Conservation (phyloP, 2,888 invertebrate species). For the Epicampocera succincta region DNA sequence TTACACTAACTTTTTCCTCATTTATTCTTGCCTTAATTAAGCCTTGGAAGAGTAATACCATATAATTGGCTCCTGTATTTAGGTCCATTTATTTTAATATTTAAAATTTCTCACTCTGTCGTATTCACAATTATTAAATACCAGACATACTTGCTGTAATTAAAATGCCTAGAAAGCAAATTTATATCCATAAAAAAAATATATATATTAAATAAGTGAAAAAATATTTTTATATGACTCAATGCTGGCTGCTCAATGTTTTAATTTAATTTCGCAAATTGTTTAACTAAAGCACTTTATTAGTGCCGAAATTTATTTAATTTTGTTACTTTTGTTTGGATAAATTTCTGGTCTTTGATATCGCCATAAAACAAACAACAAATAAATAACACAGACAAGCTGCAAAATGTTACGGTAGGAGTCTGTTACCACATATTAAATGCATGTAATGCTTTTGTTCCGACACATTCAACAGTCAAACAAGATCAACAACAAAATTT, state of each 20-base stretch:
- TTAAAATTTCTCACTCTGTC: too few relatives aligned
- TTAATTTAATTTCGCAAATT: constrained; percentile 18
- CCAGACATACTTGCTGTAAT: too few relatives aligned
- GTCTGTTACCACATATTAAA: constrained; percentile 38
- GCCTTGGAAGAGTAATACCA: too few relatives aligned
- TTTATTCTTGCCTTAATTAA: too few relatives aligned
- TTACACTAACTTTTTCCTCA: too few relatives aligned
- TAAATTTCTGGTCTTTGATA: background rate
- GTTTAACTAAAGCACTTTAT: constrained; percentile 8
- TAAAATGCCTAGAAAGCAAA: too few relatives aligned
- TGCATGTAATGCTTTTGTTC: constrained; percentile 24
- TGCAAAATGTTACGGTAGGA: background rate
- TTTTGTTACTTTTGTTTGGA: constrained; percentile 1
- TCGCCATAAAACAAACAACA: background rate
- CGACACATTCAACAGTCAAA: constrained; percentile 6
- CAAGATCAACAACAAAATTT: constrained; percentile 15
- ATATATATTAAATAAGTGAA: background rate
- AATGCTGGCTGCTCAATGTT: background rate
- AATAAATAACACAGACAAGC: constrained; percentile 18
- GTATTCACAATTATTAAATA: too few relatives aligned
- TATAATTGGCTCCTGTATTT: too few relatives aligned
- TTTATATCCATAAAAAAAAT: too few relatives aligned
- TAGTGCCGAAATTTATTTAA: constrained; percentile 21
- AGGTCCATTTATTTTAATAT: too few relatives aligned
- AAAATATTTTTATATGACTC: background rate